Conservation (phyloP, 1,140 invertebrate genomes). For the Rhyzopertha dominica region DNA sequence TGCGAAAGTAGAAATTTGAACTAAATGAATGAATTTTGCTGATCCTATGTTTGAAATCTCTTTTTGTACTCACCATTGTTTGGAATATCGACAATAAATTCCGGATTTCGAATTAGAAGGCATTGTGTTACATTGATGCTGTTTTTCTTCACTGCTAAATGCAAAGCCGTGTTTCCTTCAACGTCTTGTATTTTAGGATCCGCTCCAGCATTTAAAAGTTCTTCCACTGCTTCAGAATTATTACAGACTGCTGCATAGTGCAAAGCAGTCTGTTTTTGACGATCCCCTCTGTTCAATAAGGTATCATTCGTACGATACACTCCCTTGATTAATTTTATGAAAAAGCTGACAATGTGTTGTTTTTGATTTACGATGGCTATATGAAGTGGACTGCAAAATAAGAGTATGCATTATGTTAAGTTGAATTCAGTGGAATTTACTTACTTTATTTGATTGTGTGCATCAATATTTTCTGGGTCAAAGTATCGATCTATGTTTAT, state of each 20-base stretch:
- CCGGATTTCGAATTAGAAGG: slow-evolving; percentile 14
- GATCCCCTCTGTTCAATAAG: slow-evolving; percentile 18
- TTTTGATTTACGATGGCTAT: slow-evolving; percentile 22
- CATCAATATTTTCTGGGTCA: neutral
- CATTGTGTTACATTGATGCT: slow-evolving; percentile 20
- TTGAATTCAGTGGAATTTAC: neutral
- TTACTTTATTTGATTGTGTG: slow-evolving; percentile 1
- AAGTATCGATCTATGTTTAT: neutral
- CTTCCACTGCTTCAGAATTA: slow-evolving; percentile 33
- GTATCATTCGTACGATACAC: slow-evolving; percentile 18
- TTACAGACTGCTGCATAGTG: slow-evolving; percentile 27
- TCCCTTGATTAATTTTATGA: slow-evolving; percentile 26
- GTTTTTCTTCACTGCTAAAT: slow-evolving; percentile 48
- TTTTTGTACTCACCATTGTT: slow-evolving; percentile 38
- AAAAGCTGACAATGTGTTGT: slow-evolving; percentile 19
- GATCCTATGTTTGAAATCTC: neutral
- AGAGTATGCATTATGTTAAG: slow-evolving; percentile 1
- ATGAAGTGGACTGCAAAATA: slow-evolving; percentile 28
- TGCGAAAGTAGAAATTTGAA: slow-evolving; percentile 2
- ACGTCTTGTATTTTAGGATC: slow-evolving; percentile 49
- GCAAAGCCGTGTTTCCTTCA: slow-evolving; percentile 49
- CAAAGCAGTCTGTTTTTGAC: slow-evolving; percentile 18
- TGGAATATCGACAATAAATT: slow-evolving; percentile 33
- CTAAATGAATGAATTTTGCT: no score
- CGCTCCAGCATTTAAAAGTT: slow-evolving; percentile 45